Evolutionary conservation across 1,140 invertebrate genomes (phyloP), one percentile per base, ranked within the genome.

Genomic region (Gryllus bimaculatus): DNA sequence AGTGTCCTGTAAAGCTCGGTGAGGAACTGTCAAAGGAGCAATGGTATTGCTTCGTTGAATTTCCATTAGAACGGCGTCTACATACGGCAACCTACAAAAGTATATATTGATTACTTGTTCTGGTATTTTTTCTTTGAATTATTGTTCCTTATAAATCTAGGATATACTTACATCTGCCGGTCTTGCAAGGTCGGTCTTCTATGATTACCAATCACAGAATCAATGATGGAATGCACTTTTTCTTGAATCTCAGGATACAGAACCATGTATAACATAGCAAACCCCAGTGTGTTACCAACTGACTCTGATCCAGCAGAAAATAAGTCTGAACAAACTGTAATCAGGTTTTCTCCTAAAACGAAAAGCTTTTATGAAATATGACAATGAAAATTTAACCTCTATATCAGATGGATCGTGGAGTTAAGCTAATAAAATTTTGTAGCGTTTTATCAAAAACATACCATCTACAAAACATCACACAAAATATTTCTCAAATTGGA

Each of bases 261-360:
- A 0, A 92, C 88, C 47, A 95, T 84, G 81, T 91, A 89, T 0
- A 93, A 86, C 39, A 95, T 85, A 20, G 89, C 86, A 82, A 89
- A 91, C 0, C 88, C 86, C 8, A 92, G 83, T 0, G 91, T 90
- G 81, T 91, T 92, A 75, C 88, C 90, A 0, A 92, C 92, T 0
- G 92, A 92, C 83, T 93, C 91, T 7, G 90, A 88, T 8, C 92
- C 92, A 78, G 91, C 92, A 83, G 92, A 87, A 49, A 94, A 90
- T 73, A 93, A 85, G 83, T 94, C 92, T 79, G 92, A 82, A 81
- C 92, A 91, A 3, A 93, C 82, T 0, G 91, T 87, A 78, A 91
- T 83, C 12, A 93, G 84, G 84, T 92, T 90, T 84, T 93, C 88
- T 73, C 90, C 90, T 88, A 83, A 80, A 83, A 86, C 81, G 26